Base-by-base conservation (phyloP, 2,797 vertebrate species). In the Cephalopachus bancanus region DNA sequence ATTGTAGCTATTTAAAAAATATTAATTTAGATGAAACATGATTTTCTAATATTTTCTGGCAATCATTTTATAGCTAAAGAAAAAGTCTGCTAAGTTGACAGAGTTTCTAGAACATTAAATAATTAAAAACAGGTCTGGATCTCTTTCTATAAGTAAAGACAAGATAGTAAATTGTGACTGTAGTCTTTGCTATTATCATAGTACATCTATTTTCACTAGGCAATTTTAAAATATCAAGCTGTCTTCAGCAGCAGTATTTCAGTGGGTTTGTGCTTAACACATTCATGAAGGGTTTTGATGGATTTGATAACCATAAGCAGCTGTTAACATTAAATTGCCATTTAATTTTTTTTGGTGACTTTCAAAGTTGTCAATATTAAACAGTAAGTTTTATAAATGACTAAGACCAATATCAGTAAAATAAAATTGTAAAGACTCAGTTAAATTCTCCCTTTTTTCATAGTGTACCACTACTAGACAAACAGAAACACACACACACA, bases 241-340 rank as follows among this genome's bases (percentile, higher is more conserved):
- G 97, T 97, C 97, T 96, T 92, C 60, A 62, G 69, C 80, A 96
- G 83, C 94, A 94, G 92, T 93, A 96, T 95, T 94, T 97, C 96
- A 80, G 90, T 94, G 88, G 78, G 62, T 86, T 96, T 96, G 85
- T 86, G 74, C 86, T 95, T 97, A 96, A 97, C 91, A 91, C 97
- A 98, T 97, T 97, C 97, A 97, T 97, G 97, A 98, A 97, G 74
- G 96, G 94, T 72, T 96, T 96, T 98, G 97, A 98, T 98, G 97
- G 97, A 98, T 98, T 96, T 98, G 97, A 95, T 97, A 97, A 97
- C 95, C 88, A 97, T 96, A 97, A 97, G 97, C 88, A 96, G 88
- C 97, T 96, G 94, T 97, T 98, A 97, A 97, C 97, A 98, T 98
- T 98, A 97, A 97, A 97, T 91, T 98, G 97, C 97, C 97, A 98